Percentiles rank a stretch among this genome's conserved stretches.
These are phyloP conservation scores for Chaenogobius annularis DNA, from an alignment of 2,113 vertebrate species.

Conservation along the genomic window DNA sequence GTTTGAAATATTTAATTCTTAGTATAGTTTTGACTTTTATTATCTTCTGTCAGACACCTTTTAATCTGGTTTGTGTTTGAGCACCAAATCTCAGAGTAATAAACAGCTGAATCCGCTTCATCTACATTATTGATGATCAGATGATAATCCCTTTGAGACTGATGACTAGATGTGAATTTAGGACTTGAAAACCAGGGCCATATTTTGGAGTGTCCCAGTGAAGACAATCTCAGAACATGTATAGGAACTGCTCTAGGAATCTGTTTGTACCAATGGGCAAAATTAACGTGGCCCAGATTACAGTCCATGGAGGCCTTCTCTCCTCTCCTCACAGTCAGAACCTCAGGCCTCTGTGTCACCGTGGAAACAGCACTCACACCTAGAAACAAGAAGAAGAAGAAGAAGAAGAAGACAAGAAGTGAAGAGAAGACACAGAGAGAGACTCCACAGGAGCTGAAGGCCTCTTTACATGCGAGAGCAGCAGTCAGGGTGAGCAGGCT, in stretches of 20 bases:
- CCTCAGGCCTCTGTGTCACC: conserved; percentile 49
- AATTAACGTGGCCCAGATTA: conserved; percentile 7
- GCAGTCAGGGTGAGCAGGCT: conserved; percentile 57
- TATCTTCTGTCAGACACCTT: background rate
- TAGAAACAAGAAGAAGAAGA: conserved; percentile 44
- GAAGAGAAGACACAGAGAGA: conserved; percentile 15
- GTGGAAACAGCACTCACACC: conserved; percentile 45
- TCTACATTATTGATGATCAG: background rate
- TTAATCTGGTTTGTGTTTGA: background rate
- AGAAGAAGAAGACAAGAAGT: conserved; percentile 26
- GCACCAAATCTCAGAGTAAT: conserved; percentile 33
- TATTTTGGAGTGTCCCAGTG: background rate
- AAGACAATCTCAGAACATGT: background rate
- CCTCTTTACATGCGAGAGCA: conserved; percentile 45
- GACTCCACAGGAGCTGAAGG: conserved; percentile 24
- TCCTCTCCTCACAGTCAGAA: conserved; percentile 35
- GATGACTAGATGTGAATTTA: background rate
- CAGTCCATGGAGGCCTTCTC: conserved; percentile 43
- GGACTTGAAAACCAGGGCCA: conserved; percentile 1
- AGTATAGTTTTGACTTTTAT: background rate
- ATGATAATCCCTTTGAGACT: background rate
- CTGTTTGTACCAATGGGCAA: conserved; percentile 46
- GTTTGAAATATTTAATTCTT: background rate
- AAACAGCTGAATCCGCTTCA: conserved; percentile 52
- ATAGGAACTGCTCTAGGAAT: conserved; percentile 33